Evolutionary conservation across 2,113 vertebrate species (phyloP).

Genomic region (Pelvicachromis taeniatus): DNA sequence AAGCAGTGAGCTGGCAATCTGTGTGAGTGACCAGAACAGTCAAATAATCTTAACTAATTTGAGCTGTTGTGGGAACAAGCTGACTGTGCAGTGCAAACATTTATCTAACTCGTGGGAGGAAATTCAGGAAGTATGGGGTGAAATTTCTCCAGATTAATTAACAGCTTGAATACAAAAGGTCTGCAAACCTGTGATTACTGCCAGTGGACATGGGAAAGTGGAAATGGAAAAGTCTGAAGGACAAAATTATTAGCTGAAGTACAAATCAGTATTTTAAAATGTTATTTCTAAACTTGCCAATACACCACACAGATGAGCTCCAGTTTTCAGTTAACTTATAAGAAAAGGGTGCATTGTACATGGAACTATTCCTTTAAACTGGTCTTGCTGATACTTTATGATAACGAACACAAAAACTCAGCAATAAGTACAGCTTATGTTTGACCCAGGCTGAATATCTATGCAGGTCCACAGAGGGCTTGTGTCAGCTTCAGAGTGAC

Average conservation of each 20-base stretch:
- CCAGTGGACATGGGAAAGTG: background rate
- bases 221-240: background rate
- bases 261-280: background rate
- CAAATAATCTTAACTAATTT: background rate
- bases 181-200: background rate
- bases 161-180: background rate
- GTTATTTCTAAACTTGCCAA: background rate
- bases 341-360: background rate
- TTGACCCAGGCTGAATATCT: background rate
- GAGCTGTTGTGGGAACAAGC: background rate
- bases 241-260: background rate
- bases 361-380: background rate
- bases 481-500: constrained; percentile 40
- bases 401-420: background rate
- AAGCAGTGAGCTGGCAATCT: background rate
- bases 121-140: background rate
- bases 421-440: background rate
- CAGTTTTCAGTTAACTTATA: background rate
- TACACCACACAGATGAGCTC: background rate
- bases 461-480: background rate
- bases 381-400: background rate
- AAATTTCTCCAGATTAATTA: background rate
- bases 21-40: background rate
- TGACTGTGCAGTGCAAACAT: background rate
- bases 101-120: background rate